These are phyloP conservation scores for Megaptera novaeangliae DNA, from an alignment of 2,113 vertebrate species.

Conservation along the genomic window DNA sequence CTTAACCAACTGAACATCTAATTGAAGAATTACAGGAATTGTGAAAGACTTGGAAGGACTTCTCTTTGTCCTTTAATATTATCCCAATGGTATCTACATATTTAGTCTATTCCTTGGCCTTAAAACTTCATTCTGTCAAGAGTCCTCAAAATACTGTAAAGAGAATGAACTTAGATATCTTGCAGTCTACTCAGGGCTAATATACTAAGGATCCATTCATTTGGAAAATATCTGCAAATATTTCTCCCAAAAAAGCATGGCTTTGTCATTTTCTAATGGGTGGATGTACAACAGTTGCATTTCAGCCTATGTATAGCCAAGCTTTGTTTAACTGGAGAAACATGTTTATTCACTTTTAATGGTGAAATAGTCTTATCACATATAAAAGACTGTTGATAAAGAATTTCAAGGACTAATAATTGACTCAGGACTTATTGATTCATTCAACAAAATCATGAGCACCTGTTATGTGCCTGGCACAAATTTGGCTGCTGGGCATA, in stretches of 20 bases:
- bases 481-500: neutral
- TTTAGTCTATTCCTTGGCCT: neutral
- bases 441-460: neutral
- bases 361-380: neutral
- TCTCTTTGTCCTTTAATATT: neutral
- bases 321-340: neutral
- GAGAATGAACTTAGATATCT: neutral
- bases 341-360: neutral
- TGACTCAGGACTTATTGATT: neutral
- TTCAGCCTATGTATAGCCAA: neutral
- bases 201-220: neutral
- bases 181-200: neutral
- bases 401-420: neutral
- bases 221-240: neutral
- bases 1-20: neutral
- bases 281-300: neutral
- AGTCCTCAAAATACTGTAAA: neutral
- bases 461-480: neutral
- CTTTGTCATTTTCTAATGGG: neutral
- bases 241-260: neutral
- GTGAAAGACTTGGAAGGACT: neutral
- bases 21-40: neutral
- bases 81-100: neutral
- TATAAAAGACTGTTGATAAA: neutral
- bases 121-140: neutral